Evolutionary conservation across 2,888 invertebrate species (phyloP).

Genomic region (Euclidia mi): DNA sequence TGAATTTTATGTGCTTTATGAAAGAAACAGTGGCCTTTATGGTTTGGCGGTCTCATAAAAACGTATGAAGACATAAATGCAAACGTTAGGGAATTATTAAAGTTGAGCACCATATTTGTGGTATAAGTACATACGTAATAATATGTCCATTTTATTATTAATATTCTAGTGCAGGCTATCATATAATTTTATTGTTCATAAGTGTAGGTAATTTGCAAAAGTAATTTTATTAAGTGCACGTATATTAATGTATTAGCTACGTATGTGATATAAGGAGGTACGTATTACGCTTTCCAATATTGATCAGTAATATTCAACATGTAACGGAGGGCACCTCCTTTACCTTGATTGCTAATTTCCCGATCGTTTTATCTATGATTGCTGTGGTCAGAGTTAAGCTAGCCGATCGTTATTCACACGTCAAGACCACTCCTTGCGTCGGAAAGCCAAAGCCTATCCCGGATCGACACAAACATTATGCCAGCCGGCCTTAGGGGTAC

Average conservation of each 20-base stretch:
- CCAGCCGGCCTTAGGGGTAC: too few relatives aligned
- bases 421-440: conserved; percentile 1
- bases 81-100: neutral
- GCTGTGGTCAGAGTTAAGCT: neutral
- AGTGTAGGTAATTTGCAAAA: too few relatives aligned
- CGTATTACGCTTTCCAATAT: too few relatives aligned
- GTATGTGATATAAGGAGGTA: too few relatives aligned
- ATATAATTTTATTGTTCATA: too few relatives aligned
- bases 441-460: neutral
- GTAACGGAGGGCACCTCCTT: too few relatives aligned
- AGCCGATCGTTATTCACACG: neutral
- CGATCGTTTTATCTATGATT: neutral
- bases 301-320: too few relatives aligned
- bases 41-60: conserved; percentile 1
- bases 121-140: neutral
- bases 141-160: neutral
- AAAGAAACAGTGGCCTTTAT: conserved; percentile 4
- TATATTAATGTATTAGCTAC: too few relatives aligned
- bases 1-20: neutral
- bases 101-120: neutral
- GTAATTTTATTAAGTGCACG: too few relatives aligned
- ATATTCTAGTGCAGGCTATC: too few relatives aligned
- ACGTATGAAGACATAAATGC: conserved; percentile 3
- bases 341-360: conserved; percentile 2
- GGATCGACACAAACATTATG: neutral